Conservation (phyloP, 2,888 invertebrate species). For the Parnassius orleans region DNA sequence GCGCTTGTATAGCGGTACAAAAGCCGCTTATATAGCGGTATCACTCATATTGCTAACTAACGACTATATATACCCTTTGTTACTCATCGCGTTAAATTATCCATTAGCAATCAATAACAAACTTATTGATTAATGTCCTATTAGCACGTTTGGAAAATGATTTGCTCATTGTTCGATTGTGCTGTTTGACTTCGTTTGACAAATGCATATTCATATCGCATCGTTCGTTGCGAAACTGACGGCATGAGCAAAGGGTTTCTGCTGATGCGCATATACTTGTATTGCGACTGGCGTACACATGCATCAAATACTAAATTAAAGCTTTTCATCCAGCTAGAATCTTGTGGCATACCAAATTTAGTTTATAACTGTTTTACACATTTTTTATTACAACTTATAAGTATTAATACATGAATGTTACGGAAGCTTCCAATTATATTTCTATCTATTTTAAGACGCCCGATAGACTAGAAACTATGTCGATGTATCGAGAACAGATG, state of each 20-base stretch:
- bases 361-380: too few relatives aligned
- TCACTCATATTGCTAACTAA: background rate
- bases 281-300: background rate
- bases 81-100: background rate
- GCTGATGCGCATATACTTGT: background rate
- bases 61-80: background rate
- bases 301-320: too few relatives aligned
- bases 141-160: background rate
- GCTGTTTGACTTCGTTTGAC: background rate
- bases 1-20: too few relatives aligned
- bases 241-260: background rate
- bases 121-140: background rate
- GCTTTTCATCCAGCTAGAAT: too few relatives aligned
- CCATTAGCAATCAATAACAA: background rate
- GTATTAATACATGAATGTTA: too few relatives aligned
- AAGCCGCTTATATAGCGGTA: background rate
- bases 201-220: constrained; percentile 1
- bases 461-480: too few relatives aligned
- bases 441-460: too few relatives aligned
- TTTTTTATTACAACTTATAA: too few relatives aligned
- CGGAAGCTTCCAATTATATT: too few relatives aligned
- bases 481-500: too few relatives aligned
- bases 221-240: background rate
- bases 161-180: too few relatives aligned
- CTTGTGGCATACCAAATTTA: too few relatives aligned